Base-by-base conservation (phyloP, 2,113 vertebrate species). In the Cranoglanis bouderius region DNA sequence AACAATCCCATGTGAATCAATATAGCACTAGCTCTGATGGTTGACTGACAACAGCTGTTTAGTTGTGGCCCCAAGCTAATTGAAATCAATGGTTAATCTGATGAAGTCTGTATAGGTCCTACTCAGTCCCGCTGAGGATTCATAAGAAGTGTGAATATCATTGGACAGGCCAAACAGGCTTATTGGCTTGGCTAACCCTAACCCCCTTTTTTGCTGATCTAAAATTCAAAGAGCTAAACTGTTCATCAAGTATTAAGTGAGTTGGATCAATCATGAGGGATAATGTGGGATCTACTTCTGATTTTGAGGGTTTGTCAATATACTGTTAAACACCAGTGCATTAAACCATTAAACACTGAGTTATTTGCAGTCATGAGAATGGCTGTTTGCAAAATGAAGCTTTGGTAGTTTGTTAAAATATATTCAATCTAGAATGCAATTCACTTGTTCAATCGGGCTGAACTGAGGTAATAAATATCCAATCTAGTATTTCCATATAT, bases 51-150 rank as follows among this genome's bases (percentile, higher is more conserved):
- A 95, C 94, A 94, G 94, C 95, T 95, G 93, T 95, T 96, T 95
- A 94, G 95, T 93, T 94, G 91, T 92, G 92, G 90, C 91, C 92
- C 59, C 84, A 90, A 87, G 87, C 93, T 96, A 96, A 96, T 95
- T 96, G 95, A 96, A 96, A 96, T 96, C 95, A 96, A 96, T 96
- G 94, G 93, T 90, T 96, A 95, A 96, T 95, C 95, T 96, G 95
- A 96, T 96, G 94, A 94, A 83, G 81, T 83, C 92, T 94, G 92
- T 94, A 94, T 93, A 93, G 53, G 32, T 61, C 94, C 94, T 93
- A 95, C 94, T 94, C 94, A 93, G 90, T 90, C 93, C 93, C 93
- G 84, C 70, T 3, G 92, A 94, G 93, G 89, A 95, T 95, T 96
- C 93, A 94, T 94, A 94, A 94, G 92, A 85, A 63, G 67, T 87